Base-by-base conservation (phyloP, 2,888 invertebrate genomes). In the Lycocerus yunnanus region DNA sequence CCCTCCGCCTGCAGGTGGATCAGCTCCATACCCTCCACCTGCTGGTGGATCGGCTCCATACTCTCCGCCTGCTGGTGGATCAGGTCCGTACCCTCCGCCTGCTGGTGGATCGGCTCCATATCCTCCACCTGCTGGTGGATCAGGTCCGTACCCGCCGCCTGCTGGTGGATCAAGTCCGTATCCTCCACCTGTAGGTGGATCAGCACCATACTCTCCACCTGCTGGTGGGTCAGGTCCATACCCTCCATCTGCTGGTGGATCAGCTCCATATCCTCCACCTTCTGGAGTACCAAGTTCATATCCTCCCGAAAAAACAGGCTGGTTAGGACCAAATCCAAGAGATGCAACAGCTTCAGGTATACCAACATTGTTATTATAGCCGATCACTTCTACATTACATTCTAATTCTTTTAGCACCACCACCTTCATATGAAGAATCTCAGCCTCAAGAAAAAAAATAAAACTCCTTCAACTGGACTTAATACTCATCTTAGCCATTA, bases 381-480 rank as follows among this genome's bases (percentile, higher is more conserved):
- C 18, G 4, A 18, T 13, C 13, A 13, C 3, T 11, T 27, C 11
- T 27, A 27, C 21, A 13, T 65, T 15, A 69, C 11, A 27, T 71
- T 66, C 15, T 24, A n/a, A 15, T 70, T 70, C 65, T 61, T 60
- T 14, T 60, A 18, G 66, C 71, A 0, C 71, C 67, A 11, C 71
- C 71, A 3, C 67, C 71, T 9, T 24, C 71, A 16, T 71, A 71
- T 21, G 71, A 71, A 27, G 71, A 71, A 59, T 66, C 71, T 60
- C 58, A 71, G 9, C 58, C 21, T 13, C n/a, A 67, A 10, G 21
- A 15, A 59, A 14, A 60, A 68, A 60, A 69, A 24, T 16, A 18
- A 16, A 15, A 16, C 8, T 59, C 16, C 10, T 18, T 18, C 16
- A 18, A 63, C n/a, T n/a, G 8, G 8, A 10, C 20, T 63, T n/a